Evolutionary conservation across 2,888 invertebrate genomes (phyloP).

Genomic region (Idaea straminata): DNA sequence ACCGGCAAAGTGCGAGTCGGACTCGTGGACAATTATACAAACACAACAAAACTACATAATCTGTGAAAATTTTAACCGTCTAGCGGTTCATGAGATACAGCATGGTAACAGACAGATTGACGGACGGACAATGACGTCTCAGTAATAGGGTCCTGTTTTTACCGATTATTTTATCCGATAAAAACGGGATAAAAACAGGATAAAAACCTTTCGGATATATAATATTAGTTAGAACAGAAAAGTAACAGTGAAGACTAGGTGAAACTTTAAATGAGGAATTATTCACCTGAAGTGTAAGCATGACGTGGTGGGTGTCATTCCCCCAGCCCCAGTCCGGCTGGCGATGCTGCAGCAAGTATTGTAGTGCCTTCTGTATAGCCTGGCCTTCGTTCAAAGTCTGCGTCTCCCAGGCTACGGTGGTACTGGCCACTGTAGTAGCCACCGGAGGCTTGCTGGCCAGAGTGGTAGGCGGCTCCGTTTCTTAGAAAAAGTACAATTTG

Average conservation of each 20-base stretch:
- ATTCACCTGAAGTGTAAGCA: slow-evolving; percentile 87
- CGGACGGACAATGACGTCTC: too few relatives aligned
- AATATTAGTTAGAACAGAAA: too few relatives aligned
- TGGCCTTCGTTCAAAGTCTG: slow-evolving; percentile 75
- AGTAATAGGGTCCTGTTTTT: too few relatives aligned
- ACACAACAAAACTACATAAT: too few relatives aligned
- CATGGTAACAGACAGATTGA: too few relatives aligned
- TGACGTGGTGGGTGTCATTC: slow-evolving; percentile 90
- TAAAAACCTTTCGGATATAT: too few relatives aligned
- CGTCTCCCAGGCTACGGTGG: slow-evolving; percentile 62
- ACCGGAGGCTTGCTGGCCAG: slow-evolving; percentile 45
- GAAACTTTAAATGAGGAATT: slow-evolving; percentile 11
- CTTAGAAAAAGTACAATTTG: slow-evolving; percentile 28
- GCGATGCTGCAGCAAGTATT: slow-evolving; percentile 87
- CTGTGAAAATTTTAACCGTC: too few relatives aligned
- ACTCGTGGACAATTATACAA: too few relatives aligned
- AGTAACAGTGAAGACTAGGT: not conserved
- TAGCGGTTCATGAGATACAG: too few relatives aligned
- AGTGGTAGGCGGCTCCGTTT: slow-evolving; percentile 63
- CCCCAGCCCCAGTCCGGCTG: slow-evolving; percentile 90
- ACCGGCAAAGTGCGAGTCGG: too few relatives aligned
- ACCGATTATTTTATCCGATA: too few relatives aligned
- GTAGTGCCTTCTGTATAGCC: slow-evolving; percentile 84
- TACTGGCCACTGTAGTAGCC: slow-evolving; percentile 50
- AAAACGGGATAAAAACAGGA: too few relatives aligned